These are phyloP conservation scores for Machimus atricapillus DNA, from an alignment of 2,888 invertebrate genomes.

Conservation along the genomic window DNA sequence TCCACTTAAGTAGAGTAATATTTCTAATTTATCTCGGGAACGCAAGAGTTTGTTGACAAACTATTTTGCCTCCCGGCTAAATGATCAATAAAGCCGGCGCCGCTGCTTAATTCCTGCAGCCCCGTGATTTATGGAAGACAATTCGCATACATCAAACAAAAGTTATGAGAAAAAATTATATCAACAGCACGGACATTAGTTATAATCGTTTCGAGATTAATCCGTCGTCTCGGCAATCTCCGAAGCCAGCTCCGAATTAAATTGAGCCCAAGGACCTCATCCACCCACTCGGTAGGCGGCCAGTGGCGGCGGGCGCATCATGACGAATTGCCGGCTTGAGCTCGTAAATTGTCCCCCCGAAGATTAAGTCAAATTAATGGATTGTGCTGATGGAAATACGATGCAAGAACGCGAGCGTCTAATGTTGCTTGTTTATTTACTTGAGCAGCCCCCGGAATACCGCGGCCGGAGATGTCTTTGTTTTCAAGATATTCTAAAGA, in stretches of 20 bases:
- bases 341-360: constrained; percentile 23
- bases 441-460: not conserved
- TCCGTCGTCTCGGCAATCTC: not conserved
- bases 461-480: not conserved
- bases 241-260: constrained; percentile 8
- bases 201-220: constrained; percentile 34
- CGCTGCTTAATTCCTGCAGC: constrained; percentile 19
- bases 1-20: constrained; percentile 12
- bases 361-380: constrained; percentile 28
- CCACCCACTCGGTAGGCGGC: not conserved
- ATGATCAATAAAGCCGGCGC: constrained; percentile 40
- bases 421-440: not conserved
- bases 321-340: constrained; percentile 17
- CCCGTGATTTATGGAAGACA: constrained; percentile 21
- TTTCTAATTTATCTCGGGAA: constrained; percentile 14
- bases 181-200: constrained; percentile 32
- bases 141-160: constrained; percentile 34
- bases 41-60: constrained; percentile 11
- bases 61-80: constrained; percentile 16
- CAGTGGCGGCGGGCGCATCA: not conserved
- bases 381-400: constrained; percentile 18
- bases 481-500: not conserved
- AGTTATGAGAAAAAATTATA: constrained; percentile 34
- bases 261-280: constrained; percentile 27
- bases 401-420: not conserved